phyloP scores from a whole-genome alignment of 2,888 invertebrate species.

The Tipula confusa region DNA sequence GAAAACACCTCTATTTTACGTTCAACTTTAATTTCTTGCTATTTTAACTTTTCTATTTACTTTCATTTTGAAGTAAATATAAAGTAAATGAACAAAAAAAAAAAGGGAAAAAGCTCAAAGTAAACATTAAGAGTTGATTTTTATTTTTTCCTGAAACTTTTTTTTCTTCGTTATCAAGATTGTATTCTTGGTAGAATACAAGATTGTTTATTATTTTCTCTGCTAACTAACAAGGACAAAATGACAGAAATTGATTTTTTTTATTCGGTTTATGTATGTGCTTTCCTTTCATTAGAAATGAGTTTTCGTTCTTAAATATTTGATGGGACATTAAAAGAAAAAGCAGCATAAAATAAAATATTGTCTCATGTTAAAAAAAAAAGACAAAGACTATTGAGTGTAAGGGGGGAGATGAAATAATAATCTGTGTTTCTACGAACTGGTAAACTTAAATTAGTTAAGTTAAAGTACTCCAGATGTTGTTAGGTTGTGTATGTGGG shows the following conservation, averaged over 20 bases:
- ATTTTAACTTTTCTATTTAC: conserved; percentile 12
- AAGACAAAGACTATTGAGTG: neutral
- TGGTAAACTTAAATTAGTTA: neutral
- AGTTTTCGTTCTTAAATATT: neutral
- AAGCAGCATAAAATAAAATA: neutral
- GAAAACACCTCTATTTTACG: neutral
- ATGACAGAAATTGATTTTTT: neutral
- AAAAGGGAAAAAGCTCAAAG: neutral
- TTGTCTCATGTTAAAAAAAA: neutral
- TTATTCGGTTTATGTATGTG: neutral
- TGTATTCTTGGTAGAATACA: neutral
- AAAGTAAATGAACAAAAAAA: neutral
- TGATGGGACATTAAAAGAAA: neutral
- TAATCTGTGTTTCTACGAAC: neutral
- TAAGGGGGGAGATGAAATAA: neutral
- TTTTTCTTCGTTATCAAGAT: neutral
- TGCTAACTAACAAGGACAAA: neutral
- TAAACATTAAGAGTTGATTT: neutral
- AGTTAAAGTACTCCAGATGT: neutral
- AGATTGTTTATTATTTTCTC: neutral
- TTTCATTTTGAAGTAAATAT: neutral
- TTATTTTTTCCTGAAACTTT: neutral
- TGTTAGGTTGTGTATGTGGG: neutral
- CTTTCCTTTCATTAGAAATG: neutral
- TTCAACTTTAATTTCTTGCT: neutral